A percentile compares a stretch with the other conserved stretches of the same genome.
phyloP scores from a whole-genome alignment of 1,140 invertebrate species.

The Ostrea denselamellosa region DNA sequence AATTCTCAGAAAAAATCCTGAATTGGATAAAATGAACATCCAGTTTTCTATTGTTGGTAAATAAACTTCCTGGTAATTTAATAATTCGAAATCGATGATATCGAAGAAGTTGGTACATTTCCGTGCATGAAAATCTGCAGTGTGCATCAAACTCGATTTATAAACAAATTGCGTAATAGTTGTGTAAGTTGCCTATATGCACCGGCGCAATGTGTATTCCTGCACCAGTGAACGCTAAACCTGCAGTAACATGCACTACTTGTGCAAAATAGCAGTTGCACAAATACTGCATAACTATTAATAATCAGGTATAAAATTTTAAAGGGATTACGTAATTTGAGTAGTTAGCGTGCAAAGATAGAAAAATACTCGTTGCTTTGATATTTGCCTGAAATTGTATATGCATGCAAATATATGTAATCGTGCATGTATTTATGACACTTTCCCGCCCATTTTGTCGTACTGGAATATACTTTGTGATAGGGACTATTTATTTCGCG shows the following conservation, averaged over 20 bases:
- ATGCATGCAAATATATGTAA: neutral
- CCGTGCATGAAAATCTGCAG: slow-evolving; percentile 30
- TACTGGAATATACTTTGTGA: neutral
- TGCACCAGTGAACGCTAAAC: slow-evolving; percentile 34
- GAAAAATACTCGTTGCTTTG: neutral
- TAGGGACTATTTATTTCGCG: slow-evolving; percentile 18
- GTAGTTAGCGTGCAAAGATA: neutral
- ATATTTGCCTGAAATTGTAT: neutral
- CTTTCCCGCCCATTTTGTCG: slow-evolving; percentile 18
- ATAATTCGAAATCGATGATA: slow-evolving; percentile 7
- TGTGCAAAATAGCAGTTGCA: slow-evolving; percentile 27
- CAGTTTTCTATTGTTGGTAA: neutral
- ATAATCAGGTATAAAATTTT: slow-evolving; percentile 11
- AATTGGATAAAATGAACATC: neutral
- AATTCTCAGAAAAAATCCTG: slow-evolving; percentile 21
- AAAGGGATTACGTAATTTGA: slow-evolving; percentile 9
- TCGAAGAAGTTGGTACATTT: neutral
- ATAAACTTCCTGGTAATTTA: neutral
- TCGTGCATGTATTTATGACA: neutral
- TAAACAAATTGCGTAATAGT: slow-evolving; percentile 38
- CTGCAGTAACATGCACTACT: slow-evolving; percentile 31
- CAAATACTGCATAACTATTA: slow-evolving; percentile 11
- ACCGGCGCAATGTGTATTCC: slow-evolving; percentile 35
- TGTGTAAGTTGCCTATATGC: slow-evolving; percentile 31
- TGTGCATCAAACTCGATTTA: slow-evolving; percentile 39